Evolutionary conservation across 2,797 vertebrate genomes (phyloP).

Genomic region (Acanthiza pusilla): DNA sequence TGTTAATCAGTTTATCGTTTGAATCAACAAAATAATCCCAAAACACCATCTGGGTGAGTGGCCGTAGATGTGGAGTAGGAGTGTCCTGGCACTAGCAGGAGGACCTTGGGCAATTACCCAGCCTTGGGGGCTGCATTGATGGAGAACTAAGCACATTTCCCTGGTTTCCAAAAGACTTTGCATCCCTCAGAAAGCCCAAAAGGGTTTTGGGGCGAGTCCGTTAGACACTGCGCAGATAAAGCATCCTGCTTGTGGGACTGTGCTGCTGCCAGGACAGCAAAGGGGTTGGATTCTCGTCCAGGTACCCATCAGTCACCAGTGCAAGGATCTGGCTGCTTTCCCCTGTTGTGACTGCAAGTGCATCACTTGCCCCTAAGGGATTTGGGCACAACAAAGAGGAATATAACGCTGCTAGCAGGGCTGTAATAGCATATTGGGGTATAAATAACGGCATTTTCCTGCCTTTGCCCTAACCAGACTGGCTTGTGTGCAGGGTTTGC

Average conservation of each 20-base stretch:
- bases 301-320: not conserved
- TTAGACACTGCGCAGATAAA: not conserved
- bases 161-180: not conserved
- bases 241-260: not conserved
- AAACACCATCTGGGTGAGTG: not conserved
- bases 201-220: not conserved
- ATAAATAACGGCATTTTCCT: not conserved
- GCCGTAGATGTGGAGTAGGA: accelerated
- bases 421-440: not conserved
- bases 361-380: not conserved
- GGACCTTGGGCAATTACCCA: accelerated
- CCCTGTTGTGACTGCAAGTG: not conserved
- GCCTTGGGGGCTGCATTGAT: accelerated
- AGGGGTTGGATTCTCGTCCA: not conserved
- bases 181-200: not conserved
- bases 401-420: accelerated
- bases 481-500: not conserved
- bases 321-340: not conserved
- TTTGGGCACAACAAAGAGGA: not conserved
- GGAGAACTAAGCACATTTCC: accelerated
- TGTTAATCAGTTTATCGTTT: not conserved
- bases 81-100: not conserved
- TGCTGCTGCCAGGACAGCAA: not conserved
- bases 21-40: not conserved
- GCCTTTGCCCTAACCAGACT: not conserved